Base-by-base conservation (phyloP, 2,797 vertebrate species). In the Pogoniulus pusillus region DNA sequence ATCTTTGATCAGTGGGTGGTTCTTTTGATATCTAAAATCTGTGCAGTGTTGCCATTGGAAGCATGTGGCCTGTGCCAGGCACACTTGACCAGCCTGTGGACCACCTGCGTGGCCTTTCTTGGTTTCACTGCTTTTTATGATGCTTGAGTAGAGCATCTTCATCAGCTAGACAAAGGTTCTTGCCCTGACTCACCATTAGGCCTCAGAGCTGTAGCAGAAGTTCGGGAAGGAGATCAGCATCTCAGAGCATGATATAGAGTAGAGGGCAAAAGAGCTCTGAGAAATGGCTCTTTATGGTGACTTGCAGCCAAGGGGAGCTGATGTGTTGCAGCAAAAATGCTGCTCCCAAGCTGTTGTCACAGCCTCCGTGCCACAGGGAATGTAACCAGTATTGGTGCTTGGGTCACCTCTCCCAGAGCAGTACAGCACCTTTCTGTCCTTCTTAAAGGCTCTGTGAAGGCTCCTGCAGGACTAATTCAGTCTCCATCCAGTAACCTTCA, bases 161-260 rank as follows among this genome's bases (percentile, higher is more conserved):
- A n/a, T 14, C 1, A 0, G 17, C 53, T 30, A 51, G 39, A 12
- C 22, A 13, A 55, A 43, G 39, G 34, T 60, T 55, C 26, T 54
- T 1, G 0, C 37, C 19, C 12, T 62, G 37, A 27, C 27, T 8
- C 37, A 43, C 15, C 1, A 1, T 39, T 49, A 53, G 43, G 37
- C 49, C 34, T 82, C 23, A 24, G 34, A 74, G 43, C 43, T 66
- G 41, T 29, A 43, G 16, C 16, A 72, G 65, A 47, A 58, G 24
- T 54, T 72, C 1, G 3, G 35, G 60, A 43, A 9, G 35, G 27
- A 32, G 8, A 54, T 71, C 49, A 24, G 17, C 27, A 43, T 64
- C 68, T 54, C 1, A 0, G 16, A 59, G 47, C 17, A 17, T 1
- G 0, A 7, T 27, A 35, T 26, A 39, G 14, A 62, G 59, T 1